A percentile compares a stretch with the other conserved stretches of the same genome.
These are phyloP conservation scores for Morpho helenor DNA, from an alignment of 2,888 invertebrate genomes.

Conservation along the genomic window DNA sequence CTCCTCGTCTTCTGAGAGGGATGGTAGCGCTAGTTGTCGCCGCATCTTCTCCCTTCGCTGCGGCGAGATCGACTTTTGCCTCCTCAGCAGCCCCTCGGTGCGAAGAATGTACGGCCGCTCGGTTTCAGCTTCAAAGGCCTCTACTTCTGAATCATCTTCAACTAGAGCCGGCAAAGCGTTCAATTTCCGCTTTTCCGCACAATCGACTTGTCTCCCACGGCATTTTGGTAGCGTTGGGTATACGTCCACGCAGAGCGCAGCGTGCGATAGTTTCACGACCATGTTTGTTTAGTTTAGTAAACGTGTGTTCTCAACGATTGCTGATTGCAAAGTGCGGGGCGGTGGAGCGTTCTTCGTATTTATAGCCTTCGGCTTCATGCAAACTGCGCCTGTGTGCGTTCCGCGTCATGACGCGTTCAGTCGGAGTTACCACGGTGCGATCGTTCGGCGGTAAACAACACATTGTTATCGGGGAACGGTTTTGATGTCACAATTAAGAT, in stretches of 20 bases:
- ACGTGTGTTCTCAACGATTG: slow-evolving; percentile 29
- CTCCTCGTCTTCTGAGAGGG: slow-evolving; percentile 71
- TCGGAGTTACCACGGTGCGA: slow-evolving; percentile 20
- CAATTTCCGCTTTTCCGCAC: slow-evolving; percentile 32
- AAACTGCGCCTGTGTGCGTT: slow-evolving; percentile 24
- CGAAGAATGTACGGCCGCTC: slow-evolving; percentile 50
- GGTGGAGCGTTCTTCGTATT: slow-evolving; percentile 27
- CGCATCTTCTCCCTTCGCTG: slow-evolving; percentile 59
- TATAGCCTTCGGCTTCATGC: slow-evolving; percentile 28
- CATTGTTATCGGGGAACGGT: slow-evolving; percentile 30
- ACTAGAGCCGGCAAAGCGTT: slow-evolving; percentile 35
- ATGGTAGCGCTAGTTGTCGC: slow-evolving; percentile 62
- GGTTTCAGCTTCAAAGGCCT: slow-evolving; percentile 32
- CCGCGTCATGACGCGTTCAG: slow-evolving; percentile 26
- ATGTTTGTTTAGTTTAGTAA: slow-evolving; percentile 26
- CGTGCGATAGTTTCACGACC: slow-evolving; percentile 39
- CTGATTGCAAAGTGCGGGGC: slow-evolving; percentile 34
- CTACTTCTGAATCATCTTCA: slow-evolving; percentile 37
- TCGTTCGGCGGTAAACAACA: slow-evolving; percentile 31
- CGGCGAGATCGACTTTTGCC: slow-evolving; percentile 69
- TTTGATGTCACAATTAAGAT: slow-evolving; percentile 33
- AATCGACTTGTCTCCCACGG: slow-evolving; percentile 34
- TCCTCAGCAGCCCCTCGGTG: slow-evolving; percentile 48
- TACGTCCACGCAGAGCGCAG: slow-evolving; percentile 36
- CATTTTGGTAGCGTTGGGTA: slow-evolving; percentile 34